These are phyloP conservation scores for Microtus montanus DNA, from an alignment of 2,113 vertebrate genomes.

Conservation along the genomic window DNA sequence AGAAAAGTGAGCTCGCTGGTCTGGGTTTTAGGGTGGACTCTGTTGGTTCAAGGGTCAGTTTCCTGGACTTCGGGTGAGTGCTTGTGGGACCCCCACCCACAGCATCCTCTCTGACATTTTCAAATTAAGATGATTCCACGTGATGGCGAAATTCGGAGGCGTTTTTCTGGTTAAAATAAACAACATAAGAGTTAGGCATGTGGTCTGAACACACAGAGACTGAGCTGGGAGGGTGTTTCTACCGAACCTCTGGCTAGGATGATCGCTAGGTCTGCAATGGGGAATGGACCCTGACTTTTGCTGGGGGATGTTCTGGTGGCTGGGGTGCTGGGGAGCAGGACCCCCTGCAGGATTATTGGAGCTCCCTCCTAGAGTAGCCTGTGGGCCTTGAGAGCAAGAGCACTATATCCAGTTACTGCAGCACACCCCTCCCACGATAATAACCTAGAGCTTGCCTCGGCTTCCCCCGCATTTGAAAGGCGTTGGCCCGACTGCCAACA, in stretches of 20 bases:
- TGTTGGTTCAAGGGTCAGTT: background rate
- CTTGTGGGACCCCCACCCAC: background rate
- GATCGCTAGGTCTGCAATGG: background rate
- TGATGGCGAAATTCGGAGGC: background rate
- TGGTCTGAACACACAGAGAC: background rate
- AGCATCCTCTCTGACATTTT: background rate
- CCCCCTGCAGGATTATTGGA: background rate
- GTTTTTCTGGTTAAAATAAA: background rate
- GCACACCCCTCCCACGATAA: background rate
- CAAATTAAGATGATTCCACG: background rate
- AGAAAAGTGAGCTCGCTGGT: background rate
- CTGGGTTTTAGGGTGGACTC: background rate
- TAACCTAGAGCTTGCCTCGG: background rate
- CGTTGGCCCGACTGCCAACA: background rate
- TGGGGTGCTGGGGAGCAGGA: background rate
- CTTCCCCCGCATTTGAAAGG: background rate
- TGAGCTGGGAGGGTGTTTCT: slow-evolving; percentile 41
- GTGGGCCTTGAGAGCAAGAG: background rate
- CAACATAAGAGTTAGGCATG: background rate
- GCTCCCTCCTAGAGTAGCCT: background rate
- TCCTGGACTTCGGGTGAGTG: background rate
- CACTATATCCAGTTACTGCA: background rate
- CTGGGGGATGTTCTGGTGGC: background rate
- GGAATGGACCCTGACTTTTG: background rate
- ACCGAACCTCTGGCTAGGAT: background rate